Evolutionary conservation across 2,113 vertebrate genomes (phyloP).

Genomic region (Piliocolobus tephrosceles): DNA sequence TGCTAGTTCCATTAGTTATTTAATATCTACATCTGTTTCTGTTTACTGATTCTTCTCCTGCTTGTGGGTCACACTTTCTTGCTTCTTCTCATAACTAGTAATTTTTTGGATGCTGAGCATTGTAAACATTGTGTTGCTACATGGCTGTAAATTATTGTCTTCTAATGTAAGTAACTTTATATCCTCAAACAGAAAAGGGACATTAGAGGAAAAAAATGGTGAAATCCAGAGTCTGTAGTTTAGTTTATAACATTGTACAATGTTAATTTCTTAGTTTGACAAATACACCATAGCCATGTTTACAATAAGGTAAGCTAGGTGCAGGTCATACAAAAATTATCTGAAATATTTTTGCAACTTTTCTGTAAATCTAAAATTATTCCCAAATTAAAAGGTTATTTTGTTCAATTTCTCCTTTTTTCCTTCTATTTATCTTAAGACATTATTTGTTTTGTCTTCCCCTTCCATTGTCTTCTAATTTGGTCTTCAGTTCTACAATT

Average conservation of each 20-base stretch:
- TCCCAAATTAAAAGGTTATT: neutral
- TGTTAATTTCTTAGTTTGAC: neutral
- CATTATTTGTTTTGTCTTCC: neutral
- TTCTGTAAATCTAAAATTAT: slow-evolving; percentile 49
- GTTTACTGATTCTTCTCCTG: neutral
- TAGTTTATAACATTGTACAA: neutral
- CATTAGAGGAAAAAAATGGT: neutral
- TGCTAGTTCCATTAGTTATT: neutral
- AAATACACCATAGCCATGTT: neutral
- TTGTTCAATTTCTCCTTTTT: neutral
- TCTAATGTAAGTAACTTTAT: neutral
- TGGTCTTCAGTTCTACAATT: neutral
- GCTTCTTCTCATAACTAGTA: neutral
- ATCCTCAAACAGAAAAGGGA: neutral
- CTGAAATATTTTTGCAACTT: neutral
- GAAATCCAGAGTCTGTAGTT: neutral
- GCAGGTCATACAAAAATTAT: neutral
- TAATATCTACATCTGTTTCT: neutral
- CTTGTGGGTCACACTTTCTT: neutral
- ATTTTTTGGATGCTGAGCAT: neutral
- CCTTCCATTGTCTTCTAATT: neutral
- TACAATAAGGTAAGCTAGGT: neutral
- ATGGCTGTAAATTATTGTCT: neutral
- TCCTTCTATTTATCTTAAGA: neutral
- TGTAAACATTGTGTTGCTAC: neutral